Base-by-base conservation (phyloP, 1,140 invertebrate species). In the Sarcophaga peregrina region DNA sequence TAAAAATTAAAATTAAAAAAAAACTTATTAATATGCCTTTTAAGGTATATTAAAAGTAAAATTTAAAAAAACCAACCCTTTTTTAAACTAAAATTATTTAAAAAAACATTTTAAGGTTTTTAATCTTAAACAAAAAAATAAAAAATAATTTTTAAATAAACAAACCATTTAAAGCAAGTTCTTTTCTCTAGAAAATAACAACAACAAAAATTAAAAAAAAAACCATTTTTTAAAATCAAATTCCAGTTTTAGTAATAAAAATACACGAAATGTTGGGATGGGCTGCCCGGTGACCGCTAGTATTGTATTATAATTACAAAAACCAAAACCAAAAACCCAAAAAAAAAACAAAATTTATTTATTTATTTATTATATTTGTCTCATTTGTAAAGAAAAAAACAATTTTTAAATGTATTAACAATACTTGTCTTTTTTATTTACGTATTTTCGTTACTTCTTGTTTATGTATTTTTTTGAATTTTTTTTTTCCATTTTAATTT, bases 241-340 rank as follows among this genome's bases (percentile, higher is more conserved):
- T 10, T 52, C 13, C 13, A 10, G 13, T 52, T 10, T 52, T 13
- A 9, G 11, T 17, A 62, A 88, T 87, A 86, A 87, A 68, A 68
- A 48, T 52, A 78, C 75, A 78, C 87, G 87, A 89, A 89, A 90
- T 90, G 89, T 90, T 90, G 89, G 89, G 89, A 90, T 90, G 89
- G 89, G 89, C 89, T 90, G 89, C 89, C 89, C 89, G 89, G 88
- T 90, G 89, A 90, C 88, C 88, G 88, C 88, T 90, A 83, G 83
- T 82, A 83, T 82, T 82, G 47, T 50, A 73, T 81, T 62, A 81
- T 37, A 37, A 62, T n/a, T n/a, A 68, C 45, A 54, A 72, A 83
- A 47, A 78, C 2, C 45, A 80, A 72, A 47, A 83, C 47, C 8
- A 76, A 54, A 52, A n/a, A n/a, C n/a, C n/a, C n/a, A n/a, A n/a